Percentiles rank a stretch among this genome's conserved stretches.
These are phyloP conservation scores for Lasioglossum lativentre DNA, from an alignment of 2,888 invertebrate genomes.

Conservation along the genomic window DNA sequence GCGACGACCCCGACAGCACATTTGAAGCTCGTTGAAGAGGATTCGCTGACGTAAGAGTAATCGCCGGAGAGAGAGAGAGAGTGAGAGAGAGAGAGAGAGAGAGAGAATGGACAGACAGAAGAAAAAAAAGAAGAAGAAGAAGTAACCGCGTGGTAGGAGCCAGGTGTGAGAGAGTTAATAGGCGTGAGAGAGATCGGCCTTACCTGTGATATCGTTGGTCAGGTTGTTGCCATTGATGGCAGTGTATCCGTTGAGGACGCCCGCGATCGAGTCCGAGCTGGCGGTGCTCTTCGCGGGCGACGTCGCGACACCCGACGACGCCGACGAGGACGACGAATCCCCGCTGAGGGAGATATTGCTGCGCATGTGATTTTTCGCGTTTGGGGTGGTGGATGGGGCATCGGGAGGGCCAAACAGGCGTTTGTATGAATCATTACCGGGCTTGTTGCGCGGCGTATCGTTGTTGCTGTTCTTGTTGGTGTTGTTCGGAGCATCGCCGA, in stretches of 20 bases:
- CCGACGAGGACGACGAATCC: constrained; percentile 77
- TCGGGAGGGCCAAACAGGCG: constrained; percentile 87
- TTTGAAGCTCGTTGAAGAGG: no score
- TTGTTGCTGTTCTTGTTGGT: constrained; percentile 65
- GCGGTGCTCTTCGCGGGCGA: constrained; percentile 74
- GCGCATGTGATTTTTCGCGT: constrained; percentile 87
- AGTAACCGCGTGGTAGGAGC: neutral
- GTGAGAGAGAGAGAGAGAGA: neutral
- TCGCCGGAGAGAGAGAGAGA: neutral
- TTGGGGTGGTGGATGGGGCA: constrained; percentile 86
- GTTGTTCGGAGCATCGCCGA: constrained; percentile 82
- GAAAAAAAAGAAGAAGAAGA: neutral
- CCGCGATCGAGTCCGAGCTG: constrained; percentile 69
- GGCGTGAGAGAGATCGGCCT: constrained; percentile 37
- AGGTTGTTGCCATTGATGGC: constrained; percentile 76
- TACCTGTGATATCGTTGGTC: constrained; percentile 77
- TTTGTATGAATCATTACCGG: constrained; percentile 88
- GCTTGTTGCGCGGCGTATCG: constrained; percentile 83
- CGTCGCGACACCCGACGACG: constrained; percentile 70
- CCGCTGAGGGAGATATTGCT: constrained; percentile 87
- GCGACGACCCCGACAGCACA: neutral
- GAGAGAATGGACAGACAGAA: neutral
- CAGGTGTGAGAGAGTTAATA: constrained; percentile 5
- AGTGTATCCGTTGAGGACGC: constrained; percentile 77
- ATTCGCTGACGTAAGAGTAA: neutral